phyloP scores from a whole-genome alignment of 2,797 vertebrate genomes.

The Clamator glandarius region DNA sequence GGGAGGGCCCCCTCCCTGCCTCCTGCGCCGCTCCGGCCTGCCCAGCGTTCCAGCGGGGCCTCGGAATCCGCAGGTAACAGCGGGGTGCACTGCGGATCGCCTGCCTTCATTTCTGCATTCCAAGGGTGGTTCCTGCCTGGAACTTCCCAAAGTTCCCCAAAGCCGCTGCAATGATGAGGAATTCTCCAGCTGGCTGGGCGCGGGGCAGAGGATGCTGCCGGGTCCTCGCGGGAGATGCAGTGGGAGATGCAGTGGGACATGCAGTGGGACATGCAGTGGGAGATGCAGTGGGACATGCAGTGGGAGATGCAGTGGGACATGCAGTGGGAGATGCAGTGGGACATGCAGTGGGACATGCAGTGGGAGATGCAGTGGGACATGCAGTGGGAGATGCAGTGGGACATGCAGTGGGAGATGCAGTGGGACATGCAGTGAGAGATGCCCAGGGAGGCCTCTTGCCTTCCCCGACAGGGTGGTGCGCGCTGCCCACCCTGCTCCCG shows the following conservation, averaged over 20 bases:
- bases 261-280: neutral
- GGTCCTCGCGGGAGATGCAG: neutral
- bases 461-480: rapidly evolving
- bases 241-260: neutral
- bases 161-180: rapidly evolving
- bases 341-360: neutral
- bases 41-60: neutral
- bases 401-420: neutral
- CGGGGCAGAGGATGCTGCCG: neutral
- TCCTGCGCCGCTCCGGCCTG: too few relatives aligned
- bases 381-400: neutral
- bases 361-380: neutral
- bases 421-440: neutral
- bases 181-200: rapidly evolving
- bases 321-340: neutral
- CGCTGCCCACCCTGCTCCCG: neutral
- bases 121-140: neutral
- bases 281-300: neutral
- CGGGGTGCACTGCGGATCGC: neutral
- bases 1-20: neutral
- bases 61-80: rapidly evolving
- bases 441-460: neutral
- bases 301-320: neutral
- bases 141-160: conserved; percentile 17
- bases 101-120: neutral